Conservation (phyloP, 2,113 vertebrate species). For the Leucoraja erinaceus region DNA sequence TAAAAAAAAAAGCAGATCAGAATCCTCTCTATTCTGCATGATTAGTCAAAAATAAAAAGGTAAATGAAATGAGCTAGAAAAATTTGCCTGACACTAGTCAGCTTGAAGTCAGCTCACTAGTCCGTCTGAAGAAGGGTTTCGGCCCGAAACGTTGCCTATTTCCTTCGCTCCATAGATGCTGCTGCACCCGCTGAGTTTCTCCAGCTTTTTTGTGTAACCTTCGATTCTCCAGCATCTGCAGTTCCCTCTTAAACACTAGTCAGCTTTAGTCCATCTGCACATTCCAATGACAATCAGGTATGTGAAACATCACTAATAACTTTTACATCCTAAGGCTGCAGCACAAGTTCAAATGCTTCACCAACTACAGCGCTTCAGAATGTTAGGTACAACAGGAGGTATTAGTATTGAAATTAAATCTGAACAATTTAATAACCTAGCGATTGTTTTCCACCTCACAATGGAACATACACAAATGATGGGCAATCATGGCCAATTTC, state of each 20-base stretch:
- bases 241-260: no score
- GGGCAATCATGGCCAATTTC: neutral
- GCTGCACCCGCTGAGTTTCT: no score
- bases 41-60: neutral
- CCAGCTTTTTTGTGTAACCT: no score
- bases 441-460: neutral
- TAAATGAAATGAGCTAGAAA: neutral
- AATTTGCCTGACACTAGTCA: neutral
- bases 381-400: no score
- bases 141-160: no score
- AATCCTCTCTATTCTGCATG: neutral
- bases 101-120: no score
- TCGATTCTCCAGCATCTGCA: no score
- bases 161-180: no score
- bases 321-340: neutral
- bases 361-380: neutral
- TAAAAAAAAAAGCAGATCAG: neutral
- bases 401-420: neutral
- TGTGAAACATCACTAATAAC: slow-evolving; percentile 16
- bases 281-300: slow-evolving; percentile 32
- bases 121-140: no score
- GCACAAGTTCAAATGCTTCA: neutral
- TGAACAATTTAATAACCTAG: neutral
- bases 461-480: neutral
- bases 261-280: slow-evolving; percentile 13